These are phyloP conservation scores for Heteropelma amictum DNA, from an alignment of 2,888 invertebrate species.

Conservation along the genomic window DNA sequence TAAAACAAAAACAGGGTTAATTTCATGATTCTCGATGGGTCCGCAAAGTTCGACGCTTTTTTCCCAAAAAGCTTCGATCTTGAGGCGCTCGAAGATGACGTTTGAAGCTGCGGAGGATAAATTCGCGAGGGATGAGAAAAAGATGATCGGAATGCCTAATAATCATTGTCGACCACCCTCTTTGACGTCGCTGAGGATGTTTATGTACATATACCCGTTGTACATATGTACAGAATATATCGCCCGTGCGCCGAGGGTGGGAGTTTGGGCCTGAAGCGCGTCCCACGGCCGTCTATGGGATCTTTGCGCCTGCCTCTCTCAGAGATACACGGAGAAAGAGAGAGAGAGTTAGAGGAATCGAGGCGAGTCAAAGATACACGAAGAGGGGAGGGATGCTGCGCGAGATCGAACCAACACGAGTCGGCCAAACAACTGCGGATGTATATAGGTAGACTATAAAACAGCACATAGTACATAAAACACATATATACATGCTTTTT, in stretches of 20 bases:
- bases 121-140: conserved; percentile 19
- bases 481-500: conserved; percentile 9
- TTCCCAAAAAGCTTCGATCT: background rate
- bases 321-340: conserved; percentile 58
- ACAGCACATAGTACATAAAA: conserved; percentile 8
- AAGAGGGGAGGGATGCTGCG: conserved; percentile 33
- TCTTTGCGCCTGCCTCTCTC: conserved; percentile 73
- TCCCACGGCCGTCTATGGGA: conserved; percentile 76
- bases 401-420: conserved; percentile 36
- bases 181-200: conserved; percentile 21
- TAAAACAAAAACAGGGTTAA: background rate
- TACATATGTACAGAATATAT: background rate
- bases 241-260: conserved; percentile 67
- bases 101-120: background rate
- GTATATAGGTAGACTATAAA: conserved; percentile 12
- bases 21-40: background rate
- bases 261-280: conserved; percentile 73
- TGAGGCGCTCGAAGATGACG: background rate
- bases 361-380: background rate
- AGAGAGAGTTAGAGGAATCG: conserved; percentile 3
- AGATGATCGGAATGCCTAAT: conserved; percentile 62
- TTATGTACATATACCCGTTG: background rate
- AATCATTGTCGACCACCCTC: conserved; percentile 67
- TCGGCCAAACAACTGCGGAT: conserved; percentile 35
- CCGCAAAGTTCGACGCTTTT: background rate